A percentile compares a stretch with the other conserved stretches of the same genome.
Conservation (phyloP, 2,888 invertebrate species). For the Andricus quercusramuli region DNA sequence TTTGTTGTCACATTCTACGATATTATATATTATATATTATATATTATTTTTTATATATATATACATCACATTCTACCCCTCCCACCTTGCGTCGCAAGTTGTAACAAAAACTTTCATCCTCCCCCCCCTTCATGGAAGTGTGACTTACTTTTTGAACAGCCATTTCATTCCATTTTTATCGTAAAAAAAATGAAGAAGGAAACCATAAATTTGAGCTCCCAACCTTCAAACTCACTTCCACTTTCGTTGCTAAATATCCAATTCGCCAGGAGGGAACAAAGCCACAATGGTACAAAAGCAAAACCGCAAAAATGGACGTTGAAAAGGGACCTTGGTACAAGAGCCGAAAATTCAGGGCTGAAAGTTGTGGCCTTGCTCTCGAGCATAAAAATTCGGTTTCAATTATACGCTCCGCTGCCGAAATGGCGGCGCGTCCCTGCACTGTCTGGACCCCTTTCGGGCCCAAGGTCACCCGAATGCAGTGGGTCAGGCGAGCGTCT, state of each 20-base stretch:
- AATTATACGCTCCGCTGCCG: conserved; percentile 50
- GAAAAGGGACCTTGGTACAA: conserved; percentile 30
- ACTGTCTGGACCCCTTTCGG: conserved; percentile 55
- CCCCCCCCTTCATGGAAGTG: rapidly evolving
- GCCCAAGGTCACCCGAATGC: conserved; percentile 57
- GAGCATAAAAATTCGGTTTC: conserved; percentile 54
- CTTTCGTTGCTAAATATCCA: conserved; percentile 23
- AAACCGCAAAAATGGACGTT: conserved; percentile 21
- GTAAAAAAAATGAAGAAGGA: no score
- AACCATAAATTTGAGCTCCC: not conserved
- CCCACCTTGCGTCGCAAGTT: no score
- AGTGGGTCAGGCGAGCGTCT: conserved; percentile 58
- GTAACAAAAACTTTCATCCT: no score
- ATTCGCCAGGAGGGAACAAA: conserved; percentile 36
- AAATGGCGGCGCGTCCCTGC: conserved; percentile 59
- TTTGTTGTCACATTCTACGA: no score
- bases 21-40: no score
- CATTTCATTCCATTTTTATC: no score
- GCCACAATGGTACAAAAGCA: conserved; percentile 25
- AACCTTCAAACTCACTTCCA: not conserved
- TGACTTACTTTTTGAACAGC: no score
- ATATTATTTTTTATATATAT: no score
- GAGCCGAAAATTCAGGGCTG: conserved; percentile 42
- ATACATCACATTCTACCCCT: no score
- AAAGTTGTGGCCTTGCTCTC: conserved; percentile 55